Percentiles rank a stretch among this genome's conserved stretches.
Conservation (phyloP, 2,113 vertebrate genomes). For the Catharus fuscescens region DNA sequence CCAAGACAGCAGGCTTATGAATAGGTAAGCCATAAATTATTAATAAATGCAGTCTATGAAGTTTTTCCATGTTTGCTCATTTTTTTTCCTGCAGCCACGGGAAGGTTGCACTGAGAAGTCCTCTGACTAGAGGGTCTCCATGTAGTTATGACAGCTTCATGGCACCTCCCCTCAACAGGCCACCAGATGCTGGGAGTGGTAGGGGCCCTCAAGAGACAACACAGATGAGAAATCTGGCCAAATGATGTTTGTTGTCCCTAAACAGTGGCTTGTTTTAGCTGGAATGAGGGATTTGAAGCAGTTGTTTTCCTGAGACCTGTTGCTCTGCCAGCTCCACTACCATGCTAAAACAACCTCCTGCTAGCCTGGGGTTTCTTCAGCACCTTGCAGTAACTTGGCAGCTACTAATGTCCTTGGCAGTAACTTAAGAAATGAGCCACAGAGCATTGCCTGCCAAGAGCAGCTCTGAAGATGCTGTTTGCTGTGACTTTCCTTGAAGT, state of each 20-base stretch:
- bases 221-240: neutral
- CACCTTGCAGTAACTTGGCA: neutral
- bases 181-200: neutral
- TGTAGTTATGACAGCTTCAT: neutral
- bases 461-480: neutral
- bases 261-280: neutral
- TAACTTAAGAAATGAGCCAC: neutral
- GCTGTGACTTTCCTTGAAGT: neutral
- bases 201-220: neutral
- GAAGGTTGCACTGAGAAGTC: neutral
- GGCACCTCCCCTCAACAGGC: neutral
- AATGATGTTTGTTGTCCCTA: neutral
- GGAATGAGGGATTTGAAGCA: neutral
- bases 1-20: neutral
- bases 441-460: neutral
- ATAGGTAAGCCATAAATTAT: conserved; percentile 12
- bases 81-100: neutral
- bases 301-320: neutral
- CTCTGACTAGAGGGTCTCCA: neutral
- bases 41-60: neutral
- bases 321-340: neutral
- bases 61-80: neutral
- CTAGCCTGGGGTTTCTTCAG: neutral
- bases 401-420: neutral
- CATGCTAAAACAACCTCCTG: neutral